Conservation (phyloP, 1,140 invertebrate species). For the Drosophila subobscura region DNA sequence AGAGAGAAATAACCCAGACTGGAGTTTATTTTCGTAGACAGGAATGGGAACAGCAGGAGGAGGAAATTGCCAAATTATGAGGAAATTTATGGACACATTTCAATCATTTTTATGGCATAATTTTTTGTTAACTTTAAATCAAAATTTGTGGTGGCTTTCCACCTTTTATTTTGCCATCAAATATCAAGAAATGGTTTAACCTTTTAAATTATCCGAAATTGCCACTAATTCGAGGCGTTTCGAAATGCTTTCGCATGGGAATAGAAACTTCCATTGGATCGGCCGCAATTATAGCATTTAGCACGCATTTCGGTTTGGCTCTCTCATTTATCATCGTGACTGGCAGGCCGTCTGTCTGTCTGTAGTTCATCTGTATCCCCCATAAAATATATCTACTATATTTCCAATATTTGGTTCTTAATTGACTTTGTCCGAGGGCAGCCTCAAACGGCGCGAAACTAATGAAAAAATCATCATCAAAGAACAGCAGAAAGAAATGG, state of each 20-base stretch:
- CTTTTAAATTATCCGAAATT: conserved; percentile 55
- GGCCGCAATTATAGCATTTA: conserved; percentile 75
- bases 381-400: conserved; percentile 5
- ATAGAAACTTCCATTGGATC: conserved; percentile 54
- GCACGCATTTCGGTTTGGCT: conserved; percentile 62
- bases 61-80: conserved; percentile 36
- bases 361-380: background rate
- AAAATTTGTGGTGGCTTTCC: conserved; percentile 1
- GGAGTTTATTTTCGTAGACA: conserved; percentile 41
- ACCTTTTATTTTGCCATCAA: background rate
- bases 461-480: conserved; percentile 72
- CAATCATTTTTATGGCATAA: conserved; percentile 18
- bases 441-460: conserved; percentile 70
- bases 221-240: conserved; percentile 56
- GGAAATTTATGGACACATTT: conserved; percentile 33
- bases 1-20: conserved; percentile 26
- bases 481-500: conserved; percentile 32
- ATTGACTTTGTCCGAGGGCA: conserved; percentile 38
- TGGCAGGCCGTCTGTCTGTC: conserved; percentile 16
- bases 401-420: conserved; percentile 53
- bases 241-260: conserved; percentile 51
- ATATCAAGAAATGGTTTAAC: conserved; percentile 7
- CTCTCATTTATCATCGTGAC: conserved; percentile 61
- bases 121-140: conserved; percentile 17
- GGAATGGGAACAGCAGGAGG: conserved; percentile 4